Evolutionary conservation across 2,113 vertebrate species (phyloP), one percentile per base, ranked within the genome.

Genomic region (Callipepla californica): DNA sequence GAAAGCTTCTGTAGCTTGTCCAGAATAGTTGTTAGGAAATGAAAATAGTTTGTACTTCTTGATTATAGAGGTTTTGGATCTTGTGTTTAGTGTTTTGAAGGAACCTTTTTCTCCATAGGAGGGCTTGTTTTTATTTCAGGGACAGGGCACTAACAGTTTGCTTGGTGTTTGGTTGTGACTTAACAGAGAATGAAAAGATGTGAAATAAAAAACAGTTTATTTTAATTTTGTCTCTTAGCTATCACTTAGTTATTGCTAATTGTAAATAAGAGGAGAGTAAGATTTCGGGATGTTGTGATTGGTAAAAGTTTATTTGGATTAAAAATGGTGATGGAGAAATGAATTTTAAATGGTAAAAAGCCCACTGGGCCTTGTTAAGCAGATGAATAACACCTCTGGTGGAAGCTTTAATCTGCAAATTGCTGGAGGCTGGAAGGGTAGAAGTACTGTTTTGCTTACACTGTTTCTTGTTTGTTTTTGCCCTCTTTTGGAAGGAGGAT

Each of bases 301-400:
- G 36, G 25, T 82, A 17, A 61, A 55, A 59, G 1, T 5, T 81
- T 81, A 45, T 2, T 1, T 57, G 40, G 3, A 6, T 82, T 53
- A 85, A 63, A 63, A 11, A 58, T 42, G 16, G 26, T 2, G 4
- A 11, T 22, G 15, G 20, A 18, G 0, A 0, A 67, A 50, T 69
- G 55, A 58, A 44, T 42, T n/a, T 34, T 50, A 55, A 81, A 80
- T 36, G 21, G 47, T 55, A 58, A 75, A 86, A 81, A 59, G 4
- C 6, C 5, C 4, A 4, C 1, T 2, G 25, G 15, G 32, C 80
- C 36, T 6, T 76, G 3, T 58, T 80, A 86, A 62, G 48, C 26
- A 44, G 53, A 67, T 81, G 36, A 59, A 1, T 67, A 63, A 32
- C 7, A 36, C 14, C 17, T 32, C 36, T 85, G 32, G 12, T 87